Conservation (phyloP, 2,797 vertebrate genomes). For the Acomys russatus region DNA sequence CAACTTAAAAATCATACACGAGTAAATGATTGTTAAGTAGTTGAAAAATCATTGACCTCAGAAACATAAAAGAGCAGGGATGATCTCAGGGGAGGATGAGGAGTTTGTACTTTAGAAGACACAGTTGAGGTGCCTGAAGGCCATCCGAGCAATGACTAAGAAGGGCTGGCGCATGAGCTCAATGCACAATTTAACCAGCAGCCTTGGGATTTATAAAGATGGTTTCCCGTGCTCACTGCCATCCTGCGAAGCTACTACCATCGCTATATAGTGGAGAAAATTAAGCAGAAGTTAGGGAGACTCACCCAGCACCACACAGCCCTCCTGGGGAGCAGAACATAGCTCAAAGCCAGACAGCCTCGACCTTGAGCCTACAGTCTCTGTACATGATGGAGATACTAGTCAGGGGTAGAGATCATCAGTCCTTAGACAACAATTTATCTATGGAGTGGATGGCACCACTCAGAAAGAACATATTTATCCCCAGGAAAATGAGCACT, state of each 20-base stretch:
- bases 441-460: background rate
- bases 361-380: background rate
- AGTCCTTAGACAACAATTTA: constrained; percentile 14
- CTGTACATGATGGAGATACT: background rate
- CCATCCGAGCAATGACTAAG: background rate
- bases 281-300: background rate
- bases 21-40: background rate
- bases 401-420: background rate
- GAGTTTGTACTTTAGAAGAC: background rate
- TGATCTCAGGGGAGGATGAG: background rate
- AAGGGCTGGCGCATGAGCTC: background rate
- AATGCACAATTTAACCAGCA: background rate
- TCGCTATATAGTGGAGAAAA: background rate
- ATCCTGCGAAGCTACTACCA: background rate
- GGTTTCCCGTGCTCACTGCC: background rate
- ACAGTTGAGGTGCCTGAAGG: background rate
- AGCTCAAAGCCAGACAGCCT: background rate
- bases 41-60: constrained; percentile 46
- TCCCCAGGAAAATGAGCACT: background rate
- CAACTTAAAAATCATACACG: constrained; percentile 15
- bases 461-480: background rate
- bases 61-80: background rate
- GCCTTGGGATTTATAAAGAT: background rate
- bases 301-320: background rate
- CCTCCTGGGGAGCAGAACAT: background rate